phyloP scores from a whole-genome alignment of 2,888 invertebrate genomes.

The Ceramica pisi region DNA sequence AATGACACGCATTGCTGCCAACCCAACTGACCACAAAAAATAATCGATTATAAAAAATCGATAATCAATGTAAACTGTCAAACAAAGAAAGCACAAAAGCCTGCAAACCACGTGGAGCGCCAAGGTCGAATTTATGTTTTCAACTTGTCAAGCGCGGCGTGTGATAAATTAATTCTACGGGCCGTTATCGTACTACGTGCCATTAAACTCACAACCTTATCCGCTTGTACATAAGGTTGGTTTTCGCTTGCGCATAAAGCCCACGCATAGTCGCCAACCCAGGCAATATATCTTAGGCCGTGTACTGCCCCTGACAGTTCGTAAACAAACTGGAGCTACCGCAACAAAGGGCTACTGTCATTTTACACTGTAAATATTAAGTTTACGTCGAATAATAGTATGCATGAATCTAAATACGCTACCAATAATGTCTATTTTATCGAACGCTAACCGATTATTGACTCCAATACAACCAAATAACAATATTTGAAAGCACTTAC shows the following conservation, averaged over 20 bases:
- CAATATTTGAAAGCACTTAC: slow-evolving; percentile 76
- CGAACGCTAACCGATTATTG: slow-evolving; percentile 63
- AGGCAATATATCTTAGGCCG: slow-evolving; percentile 91
- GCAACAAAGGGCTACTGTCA: slow-evolving; percentile 85
- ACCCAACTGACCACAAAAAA: slow-evolving; percentile 52
- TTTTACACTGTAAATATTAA: slow-evolving; percentile 71
- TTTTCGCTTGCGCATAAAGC: slow-evolving; percentile 72
- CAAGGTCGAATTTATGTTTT: slow-evolving; percentile 91
- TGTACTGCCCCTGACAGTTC: slow-evolving; percentile 91
- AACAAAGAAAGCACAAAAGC: slow-evolving; percentile 75
- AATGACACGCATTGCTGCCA: slow-evolving; percentile 50
- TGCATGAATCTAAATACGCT: slow-evolving; percentile 48
- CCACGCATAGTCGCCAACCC: slow-evolving; percentile 91
- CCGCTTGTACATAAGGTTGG: slow-evolving; percentile 56
- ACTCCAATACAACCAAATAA: slow-evolving; percentile 57
- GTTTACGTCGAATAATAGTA: slow-evolving; percentile 56
- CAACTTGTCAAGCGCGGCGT: slow-evolving; percentile 91
- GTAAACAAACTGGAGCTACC: slow-evolving; percentile 91
- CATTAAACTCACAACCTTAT: slow-evolving; percentile 72
- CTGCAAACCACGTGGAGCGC: slow-evolving; percentile 89
- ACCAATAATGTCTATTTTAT: slow-evolving; percentile 66
- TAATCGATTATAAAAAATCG: slow-evolving; percentile 65
- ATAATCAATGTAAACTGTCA: slow-evolving; percentile 59
- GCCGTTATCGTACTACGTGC: slow-evolving; percentile 82
- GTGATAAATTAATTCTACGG: slow-evolving; percentile 91